Conservation (phyloP, 2,113 vertebrate species). For the Crotalus tigris region DNA sequence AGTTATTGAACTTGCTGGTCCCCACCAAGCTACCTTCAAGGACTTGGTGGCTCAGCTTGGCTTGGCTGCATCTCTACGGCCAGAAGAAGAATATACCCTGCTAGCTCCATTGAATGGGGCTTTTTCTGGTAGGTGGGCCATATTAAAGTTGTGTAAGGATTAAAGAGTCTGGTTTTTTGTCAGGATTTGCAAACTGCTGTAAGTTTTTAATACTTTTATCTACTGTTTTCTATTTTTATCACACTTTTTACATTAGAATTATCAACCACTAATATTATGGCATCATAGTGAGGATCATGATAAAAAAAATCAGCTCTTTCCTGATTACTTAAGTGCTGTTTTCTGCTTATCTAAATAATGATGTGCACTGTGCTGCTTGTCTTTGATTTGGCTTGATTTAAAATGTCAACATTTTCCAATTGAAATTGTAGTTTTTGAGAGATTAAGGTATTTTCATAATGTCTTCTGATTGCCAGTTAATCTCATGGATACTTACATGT, state of each 20-base stretch:
- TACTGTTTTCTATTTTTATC: not conserved
- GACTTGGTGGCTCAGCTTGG: conserved; percentile 88
- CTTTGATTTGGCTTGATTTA: not conserved
- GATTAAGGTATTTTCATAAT: not conserved
- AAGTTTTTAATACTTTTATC: not conserved
- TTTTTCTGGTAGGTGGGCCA: conserved; percentile 81
- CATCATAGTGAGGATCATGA: not conserved
- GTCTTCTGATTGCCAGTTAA: not conserved
- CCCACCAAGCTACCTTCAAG: conserved; percentile 82
- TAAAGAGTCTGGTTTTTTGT: not conserved
- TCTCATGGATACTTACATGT: not conserved
- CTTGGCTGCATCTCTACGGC: conserved; percentile 75
- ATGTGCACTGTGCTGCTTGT: not conserved
- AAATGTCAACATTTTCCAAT: not conserved
- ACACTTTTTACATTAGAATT: not conserved
- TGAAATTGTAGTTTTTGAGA: not conserved
- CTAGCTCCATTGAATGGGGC: conserved; percentile 85
- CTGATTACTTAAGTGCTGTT: not conserved
- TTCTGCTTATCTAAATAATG: not conserved
- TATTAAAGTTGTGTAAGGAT: not conserved
- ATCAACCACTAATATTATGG: not conserved
- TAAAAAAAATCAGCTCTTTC: not conserved
- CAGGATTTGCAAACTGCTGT: not conserved
- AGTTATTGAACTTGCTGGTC: conserved; percentile 86
- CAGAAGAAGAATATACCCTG: conserved; percentile 84